Percentiles rank a stretch among this genome's conserved stretches.
Evolutionary conservation across 2,113 vertebrate genomes (phyloP).

Genomic region (Macrotis lagotis): DNA sequence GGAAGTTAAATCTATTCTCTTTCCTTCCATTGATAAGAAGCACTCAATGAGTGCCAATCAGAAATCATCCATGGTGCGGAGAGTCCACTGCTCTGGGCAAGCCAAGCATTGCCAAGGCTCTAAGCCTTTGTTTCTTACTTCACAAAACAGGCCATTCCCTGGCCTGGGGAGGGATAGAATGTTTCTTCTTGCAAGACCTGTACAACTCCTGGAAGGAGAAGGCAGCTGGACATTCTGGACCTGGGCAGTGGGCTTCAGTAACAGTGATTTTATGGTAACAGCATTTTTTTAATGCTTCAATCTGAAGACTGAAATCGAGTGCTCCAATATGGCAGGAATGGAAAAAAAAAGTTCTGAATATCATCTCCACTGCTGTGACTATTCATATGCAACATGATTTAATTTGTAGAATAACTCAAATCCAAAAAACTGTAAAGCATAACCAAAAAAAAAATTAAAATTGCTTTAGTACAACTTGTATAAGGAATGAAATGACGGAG

Average conservation of each 20-base stretch:
- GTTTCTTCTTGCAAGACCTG: background rate
- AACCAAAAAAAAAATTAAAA: conserved; percentile 37
- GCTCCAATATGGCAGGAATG: conserved; percentile 27
- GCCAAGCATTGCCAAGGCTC: background rate
- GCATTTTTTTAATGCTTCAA: conserved; percentile 46
- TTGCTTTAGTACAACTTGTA: conserved; percentile 19
- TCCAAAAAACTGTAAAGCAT: background rate
- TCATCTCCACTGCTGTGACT: background rate
- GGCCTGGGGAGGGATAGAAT: background rate
- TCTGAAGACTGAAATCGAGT: conserved; percentile 42
- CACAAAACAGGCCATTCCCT: background rate
- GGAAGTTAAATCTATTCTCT: conserved; percentile 32
- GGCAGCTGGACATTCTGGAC: background rate
- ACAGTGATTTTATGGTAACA: background rate
- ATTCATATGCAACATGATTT: background rate
- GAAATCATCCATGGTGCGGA: background rate
- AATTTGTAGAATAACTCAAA: conserved; percentile 28
- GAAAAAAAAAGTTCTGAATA: background rate
- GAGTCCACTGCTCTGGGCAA: background rate
- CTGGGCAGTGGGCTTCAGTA: background rate
- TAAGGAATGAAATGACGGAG: conserved; percentile 16
- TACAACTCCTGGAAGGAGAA: background rate
- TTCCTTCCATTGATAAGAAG: conserved; percentile 6
- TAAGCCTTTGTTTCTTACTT: background rate
- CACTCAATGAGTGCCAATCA: background rate